A percentile compares a stretch with the other conserved stretches of the same genome.
Conservation (phyloP, 2,888 invertebrate species). For the Adela reaumurella region DNA sequence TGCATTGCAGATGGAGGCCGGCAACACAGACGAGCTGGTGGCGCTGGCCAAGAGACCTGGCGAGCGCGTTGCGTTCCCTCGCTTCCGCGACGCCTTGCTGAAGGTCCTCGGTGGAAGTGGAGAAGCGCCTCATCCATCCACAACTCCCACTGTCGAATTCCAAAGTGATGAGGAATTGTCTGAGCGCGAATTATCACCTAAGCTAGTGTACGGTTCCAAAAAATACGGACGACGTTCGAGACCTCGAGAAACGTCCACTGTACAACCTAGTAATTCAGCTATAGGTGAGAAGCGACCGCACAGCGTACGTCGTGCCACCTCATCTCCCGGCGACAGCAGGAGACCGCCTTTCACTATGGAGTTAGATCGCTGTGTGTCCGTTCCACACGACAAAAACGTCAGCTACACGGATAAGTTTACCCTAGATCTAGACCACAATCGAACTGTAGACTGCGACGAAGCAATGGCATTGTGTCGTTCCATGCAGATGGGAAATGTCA, state of each 20-base stretch:
- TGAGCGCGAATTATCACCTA: constrained; percentile 69
- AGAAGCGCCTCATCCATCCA: constrained; percentile 15
- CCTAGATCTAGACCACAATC: constrained; percentile 28
- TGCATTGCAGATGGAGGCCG: constrained; percentile 73
- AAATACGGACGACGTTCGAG: constrained; percentile 72
- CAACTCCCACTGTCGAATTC: constrained; percentile 16
- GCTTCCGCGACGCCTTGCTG: constrained; percentile 74
- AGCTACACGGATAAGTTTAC: no score
- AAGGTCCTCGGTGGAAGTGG: constrained; percentile 61
- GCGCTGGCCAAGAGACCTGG: constrained; percentile 52
- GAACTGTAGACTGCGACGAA: constrained; percentile 28
- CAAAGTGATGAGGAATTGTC: constrained; percentile 55
- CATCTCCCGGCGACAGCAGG: neutral
- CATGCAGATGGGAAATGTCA: constrained; percentile 35
- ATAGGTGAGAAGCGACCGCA: neutral
- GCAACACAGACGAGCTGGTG: constrained; percentile 60
- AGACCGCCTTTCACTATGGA: neutral
- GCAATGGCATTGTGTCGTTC: constrained; percentile 36
- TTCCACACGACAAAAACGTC: neutral
- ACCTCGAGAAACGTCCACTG: constrained; percentile 33
- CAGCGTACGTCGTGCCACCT: neutral
- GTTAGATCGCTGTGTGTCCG: neutral
- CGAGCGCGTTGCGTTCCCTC: constrained; percentile 61
- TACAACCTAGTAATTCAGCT: neutral
- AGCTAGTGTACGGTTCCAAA: constrained; percentile 69